Evolutionary conservation across 2,113 vertebrate species (phyloP).

Genomic region (Meriones unguiculatus): DNA sequence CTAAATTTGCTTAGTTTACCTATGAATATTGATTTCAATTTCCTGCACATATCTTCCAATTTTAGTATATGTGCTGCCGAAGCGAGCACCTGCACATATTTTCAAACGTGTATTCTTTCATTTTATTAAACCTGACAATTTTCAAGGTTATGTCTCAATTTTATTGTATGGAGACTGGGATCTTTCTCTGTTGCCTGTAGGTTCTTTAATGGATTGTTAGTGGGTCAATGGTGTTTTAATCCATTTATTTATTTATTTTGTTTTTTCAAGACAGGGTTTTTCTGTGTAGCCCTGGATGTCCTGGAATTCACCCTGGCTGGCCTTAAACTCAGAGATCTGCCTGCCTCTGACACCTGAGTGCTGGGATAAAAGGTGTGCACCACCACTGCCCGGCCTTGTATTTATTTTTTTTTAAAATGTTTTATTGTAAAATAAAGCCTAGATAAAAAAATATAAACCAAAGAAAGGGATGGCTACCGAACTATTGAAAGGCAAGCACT

Average conservation of each 20-base stretch:
- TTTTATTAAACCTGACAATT: background rate
- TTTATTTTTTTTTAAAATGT: background rate
- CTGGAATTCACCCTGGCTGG: too few species aligned
- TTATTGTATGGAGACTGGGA: background rate
- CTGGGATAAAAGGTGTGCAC: too few species aligned
- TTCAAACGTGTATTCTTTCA: background rate
- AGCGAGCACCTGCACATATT: background rate
- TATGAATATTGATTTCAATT: too few species aligned
- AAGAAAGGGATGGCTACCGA: background rate
- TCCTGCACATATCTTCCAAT: background rate
- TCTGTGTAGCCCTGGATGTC: too few species aligned
- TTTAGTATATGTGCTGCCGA: too few species aligned
- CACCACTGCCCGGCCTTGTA: too few species aligned
- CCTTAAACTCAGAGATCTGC: too few species aligned
- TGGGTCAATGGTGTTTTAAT: background rate
- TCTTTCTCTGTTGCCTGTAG: background rate
- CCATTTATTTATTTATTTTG: too few species aligned
- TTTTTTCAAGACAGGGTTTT: too few species aligned
- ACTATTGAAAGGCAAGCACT: background rate
- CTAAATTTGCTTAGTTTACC: background rate
- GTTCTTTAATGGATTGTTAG: slow-evolving; percentile 7
- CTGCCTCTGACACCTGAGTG: too few species aligned
- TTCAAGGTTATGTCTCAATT: background rate
- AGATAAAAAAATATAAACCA: background rate
- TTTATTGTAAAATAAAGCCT: background rate